These are phyloP conservation scores for Lynx canadensis DNA, from an alignment of 2,113 vertebrate species.

Conservation along the genomic window DNA sequence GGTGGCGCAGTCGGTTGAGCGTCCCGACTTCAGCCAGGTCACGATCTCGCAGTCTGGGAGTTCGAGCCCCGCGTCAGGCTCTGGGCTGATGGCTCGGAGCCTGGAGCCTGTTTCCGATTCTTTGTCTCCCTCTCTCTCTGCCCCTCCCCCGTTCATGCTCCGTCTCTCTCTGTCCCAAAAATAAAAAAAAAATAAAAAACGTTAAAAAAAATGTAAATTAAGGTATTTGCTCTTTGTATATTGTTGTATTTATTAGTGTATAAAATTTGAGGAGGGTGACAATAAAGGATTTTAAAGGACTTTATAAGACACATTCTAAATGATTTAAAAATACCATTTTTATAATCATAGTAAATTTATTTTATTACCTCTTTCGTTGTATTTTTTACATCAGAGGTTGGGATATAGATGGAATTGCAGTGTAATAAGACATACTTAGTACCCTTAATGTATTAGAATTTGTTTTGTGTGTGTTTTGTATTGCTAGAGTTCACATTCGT, in stretches of 20 bases:
- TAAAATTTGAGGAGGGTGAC: background rate
- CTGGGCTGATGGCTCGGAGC: too few relatives aligned
- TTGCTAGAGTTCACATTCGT: conserved; percentile 36
- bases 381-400: conserved; percentile 7
- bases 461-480: background rate
- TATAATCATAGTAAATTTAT: conserved; percentile 29
- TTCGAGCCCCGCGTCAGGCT: too few relatives aligned
- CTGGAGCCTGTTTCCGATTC: too few relatives aligned
- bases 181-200: too few relatives aligned
- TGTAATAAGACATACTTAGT: background rate
- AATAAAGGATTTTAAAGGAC: conserved; percentile 24
- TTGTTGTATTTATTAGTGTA: conserved; percentile 8
- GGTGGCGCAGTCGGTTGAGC: too few relatives aligned
- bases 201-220: conserved; percentile 33
- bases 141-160: too few relatives aligned
- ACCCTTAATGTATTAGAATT: background rate
- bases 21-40: too few relatives aligned
- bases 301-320: conserved; percentile 32
- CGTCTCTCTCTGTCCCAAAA: too few relatives aligned
- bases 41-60: too few relatives aligned
- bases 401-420: background rate
- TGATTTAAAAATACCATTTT: background rate
- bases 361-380: conserved; percentile 8
- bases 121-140: too few relatives aligned
- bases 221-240: background rate